These are phyloP conservation scores for Mesocentrotus franciscanus DNA, from an alignment of 53 echinoderm and acorn worm species.

Conservation along the genomic window DNA sequence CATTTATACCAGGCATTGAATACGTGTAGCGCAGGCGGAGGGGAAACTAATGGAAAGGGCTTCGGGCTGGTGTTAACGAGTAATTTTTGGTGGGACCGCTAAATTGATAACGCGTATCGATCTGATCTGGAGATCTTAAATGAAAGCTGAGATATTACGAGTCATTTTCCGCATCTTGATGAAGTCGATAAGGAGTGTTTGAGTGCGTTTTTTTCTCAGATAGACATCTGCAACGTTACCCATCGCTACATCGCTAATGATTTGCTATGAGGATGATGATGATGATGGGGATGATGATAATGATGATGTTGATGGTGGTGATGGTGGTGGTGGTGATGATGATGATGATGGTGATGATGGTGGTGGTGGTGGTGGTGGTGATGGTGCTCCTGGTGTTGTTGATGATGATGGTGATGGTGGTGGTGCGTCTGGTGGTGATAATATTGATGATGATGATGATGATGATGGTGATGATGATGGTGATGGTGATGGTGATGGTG, in stretches of 20 bases:
- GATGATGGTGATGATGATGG: neutral
- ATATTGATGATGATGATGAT: too few relatives aligned
- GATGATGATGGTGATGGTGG: neutral
- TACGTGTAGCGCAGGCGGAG: neutral
- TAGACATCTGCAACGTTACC: slow-evolving; percentile 5
- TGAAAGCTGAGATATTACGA: slow-evolving; percentile 26
- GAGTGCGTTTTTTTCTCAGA: neutral
- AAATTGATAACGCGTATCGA: slow-evolving; percentile 62
- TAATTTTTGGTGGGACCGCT: slow-evolving; percentile 49
- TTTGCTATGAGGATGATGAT: neutral
- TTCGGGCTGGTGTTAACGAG: slow-evolving; percentile 53
- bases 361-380: neutral
- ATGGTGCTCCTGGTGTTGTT: neutral
- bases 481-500: neutral
- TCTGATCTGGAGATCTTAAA: slow-evolving; percentile 34
- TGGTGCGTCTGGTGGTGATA: too few relatives aligned
- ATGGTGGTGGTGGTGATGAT: slow-evolving; percentile 16
- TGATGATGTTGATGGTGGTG: slow-evolving; percentile 6
- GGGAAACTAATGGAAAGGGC: slow-evolving; percentile 3
- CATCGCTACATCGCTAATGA: neutral
- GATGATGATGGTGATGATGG: neutral
- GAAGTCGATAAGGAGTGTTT: neutral
- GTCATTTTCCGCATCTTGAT: slow-evolving; percentile 1
- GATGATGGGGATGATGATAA: neutral
- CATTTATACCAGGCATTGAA: neutral